phyloP scores from a whole-genome alignment of 2,888 invertebrate genomes.

The Linhomoeus sp. region DNA sequence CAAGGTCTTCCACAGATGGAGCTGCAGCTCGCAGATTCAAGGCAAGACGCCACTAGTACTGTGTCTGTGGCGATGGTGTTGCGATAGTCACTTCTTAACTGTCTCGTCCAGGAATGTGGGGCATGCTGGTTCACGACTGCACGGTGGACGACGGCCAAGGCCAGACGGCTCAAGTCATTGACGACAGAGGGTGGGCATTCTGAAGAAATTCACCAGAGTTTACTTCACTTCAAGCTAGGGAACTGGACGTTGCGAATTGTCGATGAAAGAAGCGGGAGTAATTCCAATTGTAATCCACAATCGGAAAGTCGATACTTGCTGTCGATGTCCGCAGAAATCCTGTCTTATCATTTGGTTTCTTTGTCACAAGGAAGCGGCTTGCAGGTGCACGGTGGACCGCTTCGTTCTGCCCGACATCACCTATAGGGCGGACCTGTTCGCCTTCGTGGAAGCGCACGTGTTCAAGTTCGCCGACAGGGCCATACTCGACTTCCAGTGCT shows the following conservation, averaged over 20 bases:
- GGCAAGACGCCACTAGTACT: not conserved
- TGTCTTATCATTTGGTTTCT: no score
- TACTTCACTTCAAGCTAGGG: no score
- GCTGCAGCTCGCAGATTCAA: constrained; percentile 1
- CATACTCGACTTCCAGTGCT: constrained; percentile 16
- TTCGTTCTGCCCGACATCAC: constrained; percentile 17
- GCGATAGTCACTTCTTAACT: not conserved
- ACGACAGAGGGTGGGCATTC: constrained; percentile 13
- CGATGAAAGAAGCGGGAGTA: no score
- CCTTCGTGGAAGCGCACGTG: constrained; percentile 15
- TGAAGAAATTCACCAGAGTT: not conserved
- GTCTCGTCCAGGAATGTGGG: constrained; percentile 7
- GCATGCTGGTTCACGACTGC: constrained; percentile 20
- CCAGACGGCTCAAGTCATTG: constrained; percentile 14
- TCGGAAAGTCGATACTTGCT: no score
- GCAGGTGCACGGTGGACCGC: constrained; percentile 7
- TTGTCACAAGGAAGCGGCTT: no score
- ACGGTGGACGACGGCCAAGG: constrained; percentile 21
- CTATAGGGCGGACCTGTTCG: constrained; percentile 12
- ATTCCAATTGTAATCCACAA: no score
- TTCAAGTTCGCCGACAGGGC: constrained; percentile 20
- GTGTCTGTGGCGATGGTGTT: no score
- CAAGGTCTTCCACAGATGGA: constrained; percentile 6
- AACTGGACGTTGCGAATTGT: no score
- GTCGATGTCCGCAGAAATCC: no score